Percentiles rank a stretch among this genome's conserved stretches.
phyloP scores from a whole-genome alignment of 2,113 vertebrate species.

The Nannobrachium achirus region DNA sequence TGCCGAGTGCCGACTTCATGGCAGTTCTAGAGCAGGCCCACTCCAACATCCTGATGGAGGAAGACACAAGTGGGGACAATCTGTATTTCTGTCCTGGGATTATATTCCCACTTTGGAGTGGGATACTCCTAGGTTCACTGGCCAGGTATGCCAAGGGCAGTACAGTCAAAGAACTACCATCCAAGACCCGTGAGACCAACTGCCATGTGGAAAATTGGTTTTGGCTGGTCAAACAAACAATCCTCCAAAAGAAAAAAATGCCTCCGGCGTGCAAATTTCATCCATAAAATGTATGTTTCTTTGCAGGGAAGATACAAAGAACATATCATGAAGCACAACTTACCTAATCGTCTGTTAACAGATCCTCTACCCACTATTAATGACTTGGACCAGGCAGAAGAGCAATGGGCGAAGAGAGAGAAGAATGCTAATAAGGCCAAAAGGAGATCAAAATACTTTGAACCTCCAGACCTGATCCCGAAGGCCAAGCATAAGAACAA shows the following conservation, averaged over 20 bases:
- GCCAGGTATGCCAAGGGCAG: neutral
- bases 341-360: no score
- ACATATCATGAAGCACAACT: no score
- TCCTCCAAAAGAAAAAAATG: neutral
- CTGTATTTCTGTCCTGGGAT: neutral
- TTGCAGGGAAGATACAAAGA: constrained; percentile 7
- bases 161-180: neutral
- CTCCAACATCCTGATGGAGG: neutral
- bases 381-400: no score
- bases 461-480: no score
- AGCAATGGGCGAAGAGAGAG: no score
- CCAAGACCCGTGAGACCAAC: neutral
- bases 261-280: neutral
- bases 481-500: no score
- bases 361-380: no score
- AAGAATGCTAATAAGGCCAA: no score
- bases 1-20: neutral
- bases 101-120: constrained; percentile 7
- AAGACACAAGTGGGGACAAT: neutral
- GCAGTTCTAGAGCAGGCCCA: neutral
- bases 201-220: constrained; percentile 16
- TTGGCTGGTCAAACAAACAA: constrained; percentile 4
- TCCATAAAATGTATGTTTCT: neutral
- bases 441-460: no score
- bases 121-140: constrained; percentile 2